A percentile compares a stretch with the other conserved stretches of the same genome.
These are phyloP conservation scores for Polydrusus cervinus DNA, from an alignment of 2,888 invertebrate genomes.

Conservation along the genomic window DNA sequence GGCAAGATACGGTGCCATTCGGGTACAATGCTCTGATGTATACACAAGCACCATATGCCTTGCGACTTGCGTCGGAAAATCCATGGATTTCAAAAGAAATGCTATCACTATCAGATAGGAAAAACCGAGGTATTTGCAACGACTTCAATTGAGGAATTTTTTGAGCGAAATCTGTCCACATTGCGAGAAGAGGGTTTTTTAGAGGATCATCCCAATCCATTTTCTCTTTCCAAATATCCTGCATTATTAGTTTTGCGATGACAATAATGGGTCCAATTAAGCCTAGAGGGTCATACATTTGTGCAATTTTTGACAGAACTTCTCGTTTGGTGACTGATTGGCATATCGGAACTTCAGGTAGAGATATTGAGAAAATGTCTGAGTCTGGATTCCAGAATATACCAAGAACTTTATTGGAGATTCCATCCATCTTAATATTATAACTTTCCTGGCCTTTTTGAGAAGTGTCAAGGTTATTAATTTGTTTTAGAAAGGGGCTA, in stretches of 20 bases:
- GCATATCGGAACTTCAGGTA: not conserved
- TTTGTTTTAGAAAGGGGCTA: not conserved
- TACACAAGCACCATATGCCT: constrained; percentile 41
- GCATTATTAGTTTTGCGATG: constrained; percentile 37
- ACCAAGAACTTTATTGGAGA: constrained; percentile 28
- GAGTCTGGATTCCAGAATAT: constrained; percentile 15
- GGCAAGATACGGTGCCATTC: constrained; percentile 25
- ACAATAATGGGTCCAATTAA: constrained; percentile 24
- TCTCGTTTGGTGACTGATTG: constrained; percentile 13
- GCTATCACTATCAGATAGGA: not conserved
- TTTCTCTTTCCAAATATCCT: constrained; percentile 26
- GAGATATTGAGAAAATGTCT: constrained; percentile 7
- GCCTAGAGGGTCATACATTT: constrained; percentile 33
- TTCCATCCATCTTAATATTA: constrained; percentile 10
- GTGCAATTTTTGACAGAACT: constrained; percentile 31
- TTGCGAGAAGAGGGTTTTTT: not conserved
- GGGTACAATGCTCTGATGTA: constrained; percentile 42
- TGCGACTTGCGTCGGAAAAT: constrained; percentile 39
- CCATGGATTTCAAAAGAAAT: constrained; percentile 42
- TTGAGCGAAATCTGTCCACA: not conserved
- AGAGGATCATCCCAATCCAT: constrained; percentile 22
- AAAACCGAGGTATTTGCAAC: constrained; percentile 9
- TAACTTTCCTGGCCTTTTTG: not conserved
- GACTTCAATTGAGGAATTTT: not conserved
- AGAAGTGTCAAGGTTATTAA: not conserved